Percentiles rank a stretch among this genome's conserved stretches.
Conservation (phyloP, 2,797 vertebrate genomes). For the Melanotaenia boesemani region DNA sequence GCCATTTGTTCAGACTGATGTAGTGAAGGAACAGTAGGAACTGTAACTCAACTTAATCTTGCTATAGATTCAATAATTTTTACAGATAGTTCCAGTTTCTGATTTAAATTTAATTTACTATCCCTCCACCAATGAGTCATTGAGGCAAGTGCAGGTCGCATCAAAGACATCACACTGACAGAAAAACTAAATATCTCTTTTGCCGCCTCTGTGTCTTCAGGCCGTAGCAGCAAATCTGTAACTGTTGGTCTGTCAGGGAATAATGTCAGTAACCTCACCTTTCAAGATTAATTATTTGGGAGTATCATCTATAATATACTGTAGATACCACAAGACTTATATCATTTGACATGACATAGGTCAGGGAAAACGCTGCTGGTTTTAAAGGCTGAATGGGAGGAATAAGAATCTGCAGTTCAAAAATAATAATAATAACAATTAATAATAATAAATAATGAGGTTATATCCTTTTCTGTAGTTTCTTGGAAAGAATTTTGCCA, state of each 20-base stretch:
- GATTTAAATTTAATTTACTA: conserved; percentile 12
- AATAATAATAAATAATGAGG: too few species aligned
- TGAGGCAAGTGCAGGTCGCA: neutral
- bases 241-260: conserved; percentile 2
- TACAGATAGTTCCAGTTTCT: neutral
- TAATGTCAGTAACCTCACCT: conserved; percentile 15
- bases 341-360: conserved; percentile 20
- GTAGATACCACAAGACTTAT: conserved; percentile 14
- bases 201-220: neutral
- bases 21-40: neutral
- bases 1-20: conserved; percentile 1
- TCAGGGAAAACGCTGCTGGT: neutral
- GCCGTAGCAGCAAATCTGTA: neutral
- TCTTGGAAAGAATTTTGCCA: too few species aligned
- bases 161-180: conserved; percentile 3
- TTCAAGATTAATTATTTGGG: conserved; percentile 14
- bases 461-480: too few species aligned
- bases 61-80: conserved; percentile 23
- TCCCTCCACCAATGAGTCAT: neutral
- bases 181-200: neutral
- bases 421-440: too few species aligned
- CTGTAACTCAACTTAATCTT: conserved; percentile 16
- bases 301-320: conserved; percentile 31
- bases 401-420: neutral
- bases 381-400: neutral